Evolutionary conservation across 2,113 vertebrate species (phyloP).

Genomic region (Pygoscelis adeliae): DNA sequence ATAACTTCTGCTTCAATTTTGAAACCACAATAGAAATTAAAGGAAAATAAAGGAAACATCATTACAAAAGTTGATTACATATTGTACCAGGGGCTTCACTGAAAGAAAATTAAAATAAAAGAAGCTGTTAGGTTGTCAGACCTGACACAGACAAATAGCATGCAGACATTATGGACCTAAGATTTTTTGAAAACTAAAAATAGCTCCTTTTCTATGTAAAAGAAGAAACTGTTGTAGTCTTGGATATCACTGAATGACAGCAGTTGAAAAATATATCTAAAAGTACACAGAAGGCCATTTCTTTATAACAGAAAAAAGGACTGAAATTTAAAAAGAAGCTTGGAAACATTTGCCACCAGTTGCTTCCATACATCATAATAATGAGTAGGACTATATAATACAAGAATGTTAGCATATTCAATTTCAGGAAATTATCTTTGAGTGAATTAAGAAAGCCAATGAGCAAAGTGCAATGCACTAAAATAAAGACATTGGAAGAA

Average conservation of each 20-base stretch:
- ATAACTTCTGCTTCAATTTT: background rate
- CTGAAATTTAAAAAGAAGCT: background rate
- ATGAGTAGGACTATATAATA: background rate
- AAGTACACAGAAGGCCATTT: background rate
- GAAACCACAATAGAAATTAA: background rate
- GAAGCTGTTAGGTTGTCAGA: background rate
- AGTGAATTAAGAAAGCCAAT: background rate
- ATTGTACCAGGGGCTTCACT: background rate
- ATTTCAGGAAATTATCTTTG: background rate
- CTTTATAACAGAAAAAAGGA: background rate
- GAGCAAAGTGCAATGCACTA: background rate
- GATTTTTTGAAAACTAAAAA: background rate
- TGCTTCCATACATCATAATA: background rate
- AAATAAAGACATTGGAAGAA: background rate
- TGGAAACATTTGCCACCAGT: background rate
- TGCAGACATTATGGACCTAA: background rate
- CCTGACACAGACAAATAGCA: background rate
- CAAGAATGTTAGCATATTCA: background rate
- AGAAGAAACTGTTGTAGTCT: background rate
- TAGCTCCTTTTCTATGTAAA: background rate
- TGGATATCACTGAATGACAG: background rate
- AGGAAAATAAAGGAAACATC: background rate
- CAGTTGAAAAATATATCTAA: background rate
- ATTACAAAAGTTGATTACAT: background rate
- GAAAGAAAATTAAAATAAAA: background rate